Evolutionary conservation across 2,888 invertebrate genomes (phyloP).

Genomic region (Tetragonisca angustula): DNA sequence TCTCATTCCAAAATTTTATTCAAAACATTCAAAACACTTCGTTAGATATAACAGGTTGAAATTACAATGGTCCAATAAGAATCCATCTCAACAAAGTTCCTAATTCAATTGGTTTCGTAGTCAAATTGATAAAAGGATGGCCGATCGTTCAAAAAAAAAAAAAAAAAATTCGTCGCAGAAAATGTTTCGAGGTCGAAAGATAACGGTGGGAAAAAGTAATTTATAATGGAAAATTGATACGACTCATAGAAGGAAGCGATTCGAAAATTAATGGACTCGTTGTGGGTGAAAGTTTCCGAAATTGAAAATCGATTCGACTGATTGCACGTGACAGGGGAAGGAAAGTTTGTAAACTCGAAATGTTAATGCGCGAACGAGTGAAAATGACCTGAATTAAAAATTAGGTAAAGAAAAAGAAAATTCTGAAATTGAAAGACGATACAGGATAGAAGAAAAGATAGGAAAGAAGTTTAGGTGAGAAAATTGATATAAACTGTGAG

Average conservation of each 20-base stretch:
- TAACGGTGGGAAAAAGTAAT: background rate
- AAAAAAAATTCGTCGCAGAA: background rate
- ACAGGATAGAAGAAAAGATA: background rate
- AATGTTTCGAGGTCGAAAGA: background rate
- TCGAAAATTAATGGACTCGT: background rate
- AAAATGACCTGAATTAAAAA: background rate
- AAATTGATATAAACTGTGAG: constrained; percentile 5
- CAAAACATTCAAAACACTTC: background rate
- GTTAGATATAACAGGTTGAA: too few relatives aligned
- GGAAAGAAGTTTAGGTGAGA: background rate
- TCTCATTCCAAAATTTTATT: background rate
- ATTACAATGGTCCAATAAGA: background rate
- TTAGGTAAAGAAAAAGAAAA: background rate
- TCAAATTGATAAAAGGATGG: background rate
- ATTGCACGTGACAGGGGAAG: background rate
- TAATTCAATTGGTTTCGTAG: background rate
- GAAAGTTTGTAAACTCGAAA: background rate
- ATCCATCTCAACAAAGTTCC: background rate
- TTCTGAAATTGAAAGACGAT: background rate
- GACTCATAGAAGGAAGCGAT: background rate
- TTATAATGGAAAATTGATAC: background rate
- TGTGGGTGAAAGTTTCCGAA: background rate
- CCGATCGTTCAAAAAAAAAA: background rate
- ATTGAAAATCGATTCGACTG: background rate
- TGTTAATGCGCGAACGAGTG: background rate